These are phyloP conservation scores for Byasa hedistus DNA, from an alignment of 2,888 invertebrate genomes.

Conservation along the genomic window DNA sequence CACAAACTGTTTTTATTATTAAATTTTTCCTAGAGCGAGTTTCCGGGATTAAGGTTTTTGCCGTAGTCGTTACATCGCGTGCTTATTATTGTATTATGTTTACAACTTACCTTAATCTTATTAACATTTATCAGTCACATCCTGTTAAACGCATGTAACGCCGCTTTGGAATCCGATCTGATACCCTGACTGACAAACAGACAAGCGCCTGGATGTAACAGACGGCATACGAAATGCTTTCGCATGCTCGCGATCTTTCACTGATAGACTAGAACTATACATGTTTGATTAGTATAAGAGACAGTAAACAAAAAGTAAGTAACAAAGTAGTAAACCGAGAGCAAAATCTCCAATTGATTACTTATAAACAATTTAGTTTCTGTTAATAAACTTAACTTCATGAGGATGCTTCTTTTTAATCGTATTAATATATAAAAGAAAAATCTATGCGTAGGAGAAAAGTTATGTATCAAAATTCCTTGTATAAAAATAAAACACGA, in stretches of 20 bases:
- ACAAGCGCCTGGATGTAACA: conserved; percentile 8
- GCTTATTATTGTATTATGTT: background rate
- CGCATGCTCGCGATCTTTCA: conserved; percentile 7
- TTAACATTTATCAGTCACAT: conserved; percentile 49
- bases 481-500: too few species aligned
- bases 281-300: background rate
- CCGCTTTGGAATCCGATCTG: conserved; percentile 41
- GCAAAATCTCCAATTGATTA: background rate
- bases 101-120: conserved; percentile 33
- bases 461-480: too few species aligned
- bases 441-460: too few species aligned
- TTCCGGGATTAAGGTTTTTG: background rate
- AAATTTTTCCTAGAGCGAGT: background rate
- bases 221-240: conserved; percentile 11
- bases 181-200: conserved; percentile 36
- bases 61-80: background rate
- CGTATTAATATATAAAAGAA: too few species aligned
- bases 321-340: background rate
- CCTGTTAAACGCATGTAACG: conserved; percentile 47
- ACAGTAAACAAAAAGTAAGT: background rate
- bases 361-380: background rate
- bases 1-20: too few species aligned
- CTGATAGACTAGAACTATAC: conserved; percentile 1
- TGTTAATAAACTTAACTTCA: background rate
- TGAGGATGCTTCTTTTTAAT: too few species aligned